phyloP scores from a whole-genome alignment of 2,888 invertebrate species.

The Iselma pallidipennis region DNA sequence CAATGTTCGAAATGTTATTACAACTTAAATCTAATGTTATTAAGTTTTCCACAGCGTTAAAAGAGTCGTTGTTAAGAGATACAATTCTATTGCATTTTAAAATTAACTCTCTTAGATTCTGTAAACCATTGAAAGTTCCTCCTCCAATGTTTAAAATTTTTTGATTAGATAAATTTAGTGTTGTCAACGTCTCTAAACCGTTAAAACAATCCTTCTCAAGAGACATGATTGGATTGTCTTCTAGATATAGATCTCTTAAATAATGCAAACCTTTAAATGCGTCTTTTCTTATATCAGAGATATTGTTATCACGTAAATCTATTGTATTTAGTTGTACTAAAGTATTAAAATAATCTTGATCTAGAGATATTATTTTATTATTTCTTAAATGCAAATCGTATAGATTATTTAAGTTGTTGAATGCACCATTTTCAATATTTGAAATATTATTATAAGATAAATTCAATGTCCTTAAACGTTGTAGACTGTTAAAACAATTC shows the following conservation, averaged over 20 bases:
- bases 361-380: background rate
- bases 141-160: background rate
- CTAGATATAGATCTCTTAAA: constrained; percentile 1
- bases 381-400: background rate
- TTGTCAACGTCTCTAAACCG: background rate
- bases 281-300: background rate
- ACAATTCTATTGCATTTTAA: constrained; percentile 1
- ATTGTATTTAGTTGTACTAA: background rate
- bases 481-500: background rate
- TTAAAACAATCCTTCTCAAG: background rate
- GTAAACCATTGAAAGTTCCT: background rate
- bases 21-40: background rate
- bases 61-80: background rate
- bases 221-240: constrained; percentile 1
- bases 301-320: constrained; percentile 3
- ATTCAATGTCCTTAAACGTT: background rate
- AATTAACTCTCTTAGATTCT: background rate
- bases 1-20: background rate
- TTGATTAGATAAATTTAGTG: background rate
- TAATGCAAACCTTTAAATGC: constrained; percentile 2
- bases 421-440: background rate
- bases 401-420: constrained; percentile 1
- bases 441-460: constrained; percentile 1
- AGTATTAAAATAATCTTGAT: background rate
- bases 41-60: background rate